Evolutionary conservation across 2,797 vertebrate genomes (phyloP), one percentile per base, ranked within the genome.

Genomic region (Stomatorhinus walkeri): DNA sequence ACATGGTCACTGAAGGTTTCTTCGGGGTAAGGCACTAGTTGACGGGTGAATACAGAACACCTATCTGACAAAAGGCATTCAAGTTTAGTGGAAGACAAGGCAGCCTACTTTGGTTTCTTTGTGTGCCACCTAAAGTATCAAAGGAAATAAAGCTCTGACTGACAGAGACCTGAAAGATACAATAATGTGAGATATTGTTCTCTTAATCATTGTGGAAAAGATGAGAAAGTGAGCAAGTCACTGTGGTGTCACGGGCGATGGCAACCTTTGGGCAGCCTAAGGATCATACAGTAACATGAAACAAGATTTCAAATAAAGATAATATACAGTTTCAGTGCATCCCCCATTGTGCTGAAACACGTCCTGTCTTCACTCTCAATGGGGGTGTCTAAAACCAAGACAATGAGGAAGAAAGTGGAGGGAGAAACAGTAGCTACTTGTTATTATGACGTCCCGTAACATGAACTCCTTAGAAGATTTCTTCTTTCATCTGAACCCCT

Each of bases 401-500:
- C 98, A 99, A 99, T 97, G 94, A 89, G 94, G 96, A 97, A 97
- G 97, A 96, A 98, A 96, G 96, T 94, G 94, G 94, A 19, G 28
- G 95, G 95, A 96, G 97, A 97, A 98, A 99, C 97, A 96, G 95
- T 97, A 97, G 95, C 96, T 97, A 95, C 97, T 97, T 97, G 96
- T 97, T 97, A 96, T 97, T 96, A 95, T 96, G 95, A 93, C 91
- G 91, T 94, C 85, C 91, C 93, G 97, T 98, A 99, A 99, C 89
- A 96, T 98, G 98, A 98, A 98, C 98, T 98, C 95, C 97, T 98
- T 97, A 96, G 97, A 98, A 98, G 98, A 99, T 97, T 97, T 96
- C 97, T 98, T 97, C 97, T 99, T 97, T 98, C 98, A 98, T 95
- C 96, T 97, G 94, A 94, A 89, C 95, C 95, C 96, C 94, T 96